Percentiles rank a stretch among this genome's conserved stretches.
Conservation (phyloP, 2,113 vertebrate genomes). For the Planiliza haematocheilus region DNA sequence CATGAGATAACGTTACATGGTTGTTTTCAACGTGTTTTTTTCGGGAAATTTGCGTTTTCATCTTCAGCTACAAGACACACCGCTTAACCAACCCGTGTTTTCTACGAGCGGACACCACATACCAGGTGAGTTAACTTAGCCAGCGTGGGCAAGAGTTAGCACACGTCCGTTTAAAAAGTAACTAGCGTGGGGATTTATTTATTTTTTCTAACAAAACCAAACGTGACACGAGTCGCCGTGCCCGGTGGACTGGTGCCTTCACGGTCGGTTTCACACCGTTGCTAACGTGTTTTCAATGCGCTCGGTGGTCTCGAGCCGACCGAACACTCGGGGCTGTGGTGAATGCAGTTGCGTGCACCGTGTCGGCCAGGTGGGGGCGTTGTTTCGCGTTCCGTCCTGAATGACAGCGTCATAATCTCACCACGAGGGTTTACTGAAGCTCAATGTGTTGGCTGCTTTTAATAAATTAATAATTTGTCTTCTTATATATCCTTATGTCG, state of each 20-base stretch:
- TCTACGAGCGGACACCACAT: constrained; percentile 24
- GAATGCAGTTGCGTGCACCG: not conserved
- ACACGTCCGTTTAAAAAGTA: constrained; percentile 9
- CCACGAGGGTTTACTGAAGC: constrained; percentile 11
- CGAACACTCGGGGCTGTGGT: not conserved
- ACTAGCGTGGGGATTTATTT: not conserved
- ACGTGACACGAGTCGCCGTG: not conserved
- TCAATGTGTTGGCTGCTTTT: not conserved
- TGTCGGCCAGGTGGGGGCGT: constrained; percentile 17
- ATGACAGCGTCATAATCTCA: not conserved
- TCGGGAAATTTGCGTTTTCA: not conserved
- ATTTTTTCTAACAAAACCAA: not conserved
- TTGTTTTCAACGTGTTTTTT: not conserved
- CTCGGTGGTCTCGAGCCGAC: not conserved
- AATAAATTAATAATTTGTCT: not conserved
- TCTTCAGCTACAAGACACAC: not conserved
- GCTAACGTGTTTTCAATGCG: not conserved
- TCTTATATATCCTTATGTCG: no score
- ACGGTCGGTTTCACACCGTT: no score
- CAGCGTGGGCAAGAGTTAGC: constrained; percentile 37
- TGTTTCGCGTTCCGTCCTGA: not conserved
- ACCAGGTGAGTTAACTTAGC: constrained; percentile 60
- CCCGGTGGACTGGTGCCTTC: not conserved
- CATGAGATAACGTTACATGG: constrained; percentile 47
- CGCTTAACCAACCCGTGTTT: not conserved